phyloP scores from a whole-genome alignment of 2,888 invertebrate genomes.

The Masnerella sp. region DNA sequence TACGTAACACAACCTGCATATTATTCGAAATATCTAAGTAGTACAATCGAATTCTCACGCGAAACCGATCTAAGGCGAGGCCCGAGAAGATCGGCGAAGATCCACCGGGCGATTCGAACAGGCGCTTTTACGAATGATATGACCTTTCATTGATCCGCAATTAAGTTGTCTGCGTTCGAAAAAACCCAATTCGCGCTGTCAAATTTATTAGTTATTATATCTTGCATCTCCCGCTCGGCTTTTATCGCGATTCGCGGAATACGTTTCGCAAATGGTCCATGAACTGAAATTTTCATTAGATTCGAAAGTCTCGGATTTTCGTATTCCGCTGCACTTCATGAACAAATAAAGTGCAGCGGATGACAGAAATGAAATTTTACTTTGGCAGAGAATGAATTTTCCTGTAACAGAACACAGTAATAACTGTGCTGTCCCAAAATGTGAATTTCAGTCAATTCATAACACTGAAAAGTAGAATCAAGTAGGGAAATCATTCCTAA shows the following conservation, averaged over 20 bases:
- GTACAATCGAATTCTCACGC: conserved; percentile 58
- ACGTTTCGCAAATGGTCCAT: conserved; percentile 16
- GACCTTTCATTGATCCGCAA: conserved; percentile 55
- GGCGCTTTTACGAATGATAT: conserved; percentile 20
- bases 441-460: too few relatives aligned
- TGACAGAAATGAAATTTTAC: too few relatives aligned
- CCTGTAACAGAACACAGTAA: too few relatives aligned
- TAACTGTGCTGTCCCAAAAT: too few relatives aligned
- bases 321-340: too few relatives aligned
- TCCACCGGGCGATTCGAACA: conserved; percentile 39
- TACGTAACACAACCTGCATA: conserved; percentile 18
- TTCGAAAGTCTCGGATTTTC: neutral
- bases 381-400: too few relatives aligned
- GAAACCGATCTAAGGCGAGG: conserved; percentile 51
- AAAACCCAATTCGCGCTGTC: conserved; percentile 8
- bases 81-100: conserved; percentile 44
- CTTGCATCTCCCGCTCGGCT: conserved; percentile 18
- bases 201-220: conserved; percentile 46
- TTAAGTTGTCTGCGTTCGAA: conserved; percentile 44
- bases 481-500: too few relatives aligned
- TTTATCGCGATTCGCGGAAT: conserved; percentile 37
- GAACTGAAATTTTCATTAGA: conserved; percentile 22
- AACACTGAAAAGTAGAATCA: too few relatives aligned
- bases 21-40: conserved; percentile 55
- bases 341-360: too few relatives aligned